phyloP scores from a whole-genome alignment of 2,888 invertebrate species.

The Aporophyla lueneburgensis region DNA sequence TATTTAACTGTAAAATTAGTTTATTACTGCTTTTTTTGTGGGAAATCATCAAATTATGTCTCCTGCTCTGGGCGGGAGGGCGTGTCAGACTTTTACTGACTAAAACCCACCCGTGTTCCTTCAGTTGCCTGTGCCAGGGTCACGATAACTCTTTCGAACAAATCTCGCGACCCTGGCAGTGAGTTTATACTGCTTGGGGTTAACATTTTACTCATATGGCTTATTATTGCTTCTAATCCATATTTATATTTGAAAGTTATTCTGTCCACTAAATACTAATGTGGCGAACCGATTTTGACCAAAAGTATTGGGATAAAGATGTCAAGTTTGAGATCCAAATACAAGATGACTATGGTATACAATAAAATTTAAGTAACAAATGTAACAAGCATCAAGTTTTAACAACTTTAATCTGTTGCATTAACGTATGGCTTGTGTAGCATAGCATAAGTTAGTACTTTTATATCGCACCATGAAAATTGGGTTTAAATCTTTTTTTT shows the following conservation, averaged over 20 bases:
- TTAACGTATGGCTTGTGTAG: background rate
- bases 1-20: background rate
- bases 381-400: background rate
- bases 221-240: constrained; percentile 10
- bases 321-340: background rate
- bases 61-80: too few relatives aligned
- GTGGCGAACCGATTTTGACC: background rate
- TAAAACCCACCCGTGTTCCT: too few relatives aligned
- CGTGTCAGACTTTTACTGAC: too few relatives aligned
- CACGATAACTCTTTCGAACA: too few relatives aligned
- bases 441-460: background rate
- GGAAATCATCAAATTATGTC: too few relatives aligned
- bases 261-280: background rate
- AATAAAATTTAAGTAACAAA: background rate
- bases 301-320: background rate
- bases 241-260: constrained; percentile 1
- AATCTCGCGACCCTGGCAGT: too few relatives aligned
- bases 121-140: too few relatives aligned
- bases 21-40: too few relatives aligned
- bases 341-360: background rate
- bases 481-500: too few relatives aligned
- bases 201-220: constrained; percentile 20
- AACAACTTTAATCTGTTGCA: background rate
- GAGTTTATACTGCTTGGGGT: background rate
- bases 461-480: background rate